Evolutionary conservation across 2,888 invertebrate genomes (phyloP).

Genomic region (Lissocephala sabroskyi): DNA sequence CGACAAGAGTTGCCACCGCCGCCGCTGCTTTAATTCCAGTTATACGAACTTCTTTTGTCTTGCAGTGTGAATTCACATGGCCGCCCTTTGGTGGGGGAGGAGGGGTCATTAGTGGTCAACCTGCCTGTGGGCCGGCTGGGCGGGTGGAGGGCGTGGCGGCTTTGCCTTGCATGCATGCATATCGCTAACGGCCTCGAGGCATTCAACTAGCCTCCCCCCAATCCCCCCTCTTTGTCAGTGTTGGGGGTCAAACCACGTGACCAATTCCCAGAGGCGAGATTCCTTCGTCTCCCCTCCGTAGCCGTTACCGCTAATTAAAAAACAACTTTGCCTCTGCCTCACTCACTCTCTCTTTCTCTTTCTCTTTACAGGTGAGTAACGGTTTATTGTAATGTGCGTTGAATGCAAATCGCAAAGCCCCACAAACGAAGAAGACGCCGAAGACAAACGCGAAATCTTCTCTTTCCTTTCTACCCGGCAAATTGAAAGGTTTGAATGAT

Average conservation of each 20-base stretch:
- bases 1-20: not conserved
- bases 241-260: conserved; percentile 55
- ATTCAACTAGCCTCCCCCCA: too few species aligned
- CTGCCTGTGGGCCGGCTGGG: conserved; percentile 29
- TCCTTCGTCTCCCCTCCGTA: conserved; percentile 42
- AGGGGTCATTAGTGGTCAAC: conserved; percentile 58
- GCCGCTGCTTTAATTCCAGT: conserved; percentile 55
- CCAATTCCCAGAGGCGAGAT: conserved; percentile 6
- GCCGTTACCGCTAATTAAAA: conserved; percentile 29
- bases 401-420: conserved; percentile 1
- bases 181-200: too few species aligned
- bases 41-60: conserved; percentile 57
- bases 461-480: too few species aligned
- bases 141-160: too few species aligned
- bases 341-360: conserved; percentile 5
- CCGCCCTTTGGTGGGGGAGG: conserved; percentile 30
- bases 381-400: conserved; percentile 12
- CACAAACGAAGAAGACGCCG: too few species aligned
- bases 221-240: too few species aligned
- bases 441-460: too few species aligned
- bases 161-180: too few species aligned
- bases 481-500: too few species aligned
- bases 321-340: conserved; percentile 43
- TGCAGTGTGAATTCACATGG: conserved; percentile 46
- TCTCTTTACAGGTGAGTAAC: conserved; percentile 49